Evolutionary conservation across 2,113 vertebrate genomes (phyloP).

Genomic region (Sprattus sprattus): DNA sequence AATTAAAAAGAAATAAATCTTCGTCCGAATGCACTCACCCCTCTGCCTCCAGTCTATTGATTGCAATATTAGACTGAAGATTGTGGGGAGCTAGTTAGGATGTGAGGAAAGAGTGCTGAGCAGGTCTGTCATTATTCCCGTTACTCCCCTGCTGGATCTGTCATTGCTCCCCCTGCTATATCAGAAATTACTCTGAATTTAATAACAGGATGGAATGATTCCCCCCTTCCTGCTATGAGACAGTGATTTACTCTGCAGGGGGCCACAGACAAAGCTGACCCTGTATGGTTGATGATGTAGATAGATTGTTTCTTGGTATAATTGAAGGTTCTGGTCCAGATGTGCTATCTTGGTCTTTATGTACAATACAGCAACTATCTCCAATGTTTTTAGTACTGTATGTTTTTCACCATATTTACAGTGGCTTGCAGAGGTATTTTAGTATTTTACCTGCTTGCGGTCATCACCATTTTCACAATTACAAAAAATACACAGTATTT

Average conservation of each 20-base stretch:
- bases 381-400: neutral
- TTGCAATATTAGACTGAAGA: neutral
- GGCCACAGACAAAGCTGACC: neutral
- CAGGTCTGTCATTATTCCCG: constrained; percentile 6
- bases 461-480: too few relatives aligned
- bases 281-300: neutral
- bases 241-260: neutral
- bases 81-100: neutral
- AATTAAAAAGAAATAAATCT: constrained; percentile 17
- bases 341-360: neutral
- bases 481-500: too few relatives aligned
- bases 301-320: neutral
- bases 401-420: neutral
- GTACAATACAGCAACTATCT: neutral
- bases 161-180: neutral
- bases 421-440: too few relatives aligned
- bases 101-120: neutral
- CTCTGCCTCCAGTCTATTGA: neutral
- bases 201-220: neutral
- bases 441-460: too few relatives aligned
- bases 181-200: neutral
- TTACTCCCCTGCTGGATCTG: neutral
- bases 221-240: neutral
- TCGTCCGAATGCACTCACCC: neutral
- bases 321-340: neutral